Evolutionary conservation across 2,113 vertebrate species (phyloP).

Genomic region (Chlamydotis undulata): DNA sequence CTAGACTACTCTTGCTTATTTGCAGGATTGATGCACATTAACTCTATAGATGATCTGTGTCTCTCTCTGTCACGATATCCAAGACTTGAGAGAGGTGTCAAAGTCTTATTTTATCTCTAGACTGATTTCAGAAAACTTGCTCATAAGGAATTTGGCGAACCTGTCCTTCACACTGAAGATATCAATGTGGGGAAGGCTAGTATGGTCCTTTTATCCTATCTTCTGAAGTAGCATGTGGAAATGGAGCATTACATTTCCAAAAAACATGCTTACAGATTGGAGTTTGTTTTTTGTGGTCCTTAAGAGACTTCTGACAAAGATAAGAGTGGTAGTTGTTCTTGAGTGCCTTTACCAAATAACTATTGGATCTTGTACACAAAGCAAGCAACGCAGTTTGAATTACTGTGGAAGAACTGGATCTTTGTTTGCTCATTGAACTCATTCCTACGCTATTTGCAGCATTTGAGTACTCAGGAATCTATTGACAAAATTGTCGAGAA

Average conservation of each 20-base stretch:
- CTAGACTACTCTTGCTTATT: not conserved
- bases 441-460: accelerated
- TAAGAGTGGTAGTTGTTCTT: not conserved
- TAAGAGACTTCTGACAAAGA: not conserved
- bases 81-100: not conserved
- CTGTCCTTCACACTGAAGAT: not conserved
- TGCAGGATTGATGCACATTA: accelerated
- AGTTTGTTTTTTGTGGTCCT: not conserved
- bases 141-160: not conserved
- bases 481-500: not conserved
- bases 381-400: not conserved
- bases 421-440: not conserved
- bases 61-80: not conserved
- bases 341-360: not conserved
- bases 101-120: not conserved
- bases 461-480: not conserved
- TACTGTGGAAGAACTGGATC: not conserved
- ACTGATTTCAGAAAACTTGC: not conserved
- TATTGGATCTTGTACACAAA: not conserved
- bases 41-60: not conserved
- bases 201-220: not conserved
- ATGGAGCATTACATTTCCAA: not conserved
- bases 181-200: not conserved
- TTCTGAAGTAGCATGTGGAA: not conserved
- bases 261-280: not conserved